Conservation (phyloP, 2,888 invertebrate species). For the Ormyrus labotus region DNA sequence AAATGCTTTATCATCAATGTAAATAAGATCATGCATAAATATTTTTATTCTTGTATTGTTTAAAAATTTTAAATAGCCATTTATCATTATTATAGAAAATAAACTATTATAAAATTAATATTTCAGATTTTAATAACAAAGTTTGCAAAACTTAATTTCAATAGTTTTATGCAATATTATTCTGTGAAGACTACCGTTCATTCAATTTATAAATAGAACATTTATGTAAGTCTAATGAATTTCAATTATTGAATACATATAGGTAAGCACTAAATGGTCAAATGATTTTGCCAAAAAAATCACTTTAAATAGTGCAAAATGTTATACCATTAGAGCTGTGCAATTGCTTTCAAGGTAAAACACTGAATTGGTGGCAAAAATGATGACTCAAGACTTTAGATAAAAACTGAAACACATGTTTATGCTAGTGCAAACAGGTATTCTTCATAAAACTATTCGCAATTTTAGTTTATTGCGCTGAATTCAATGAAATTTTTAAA, state of each 20-base stretch:
- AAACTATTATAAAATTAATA: neutral
- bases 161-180: too few species aligned
- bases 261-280: slow-evolving; percentile 5
- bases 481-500: neutral
- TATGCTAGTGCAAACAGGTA: slow-evolving; percentile 29
- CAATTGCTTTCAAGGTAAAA: slow-evolving; percentile 46
- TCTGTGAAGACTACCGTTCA: neutral
- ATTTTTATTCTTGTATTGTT: neutral
- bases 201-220: slow-evolving; percentile 30
- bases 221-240: slow-evolving; percentile 10
- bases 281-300: slow-evolving; percentile 5
- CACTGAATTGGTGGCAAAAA: slow-evolving; percentile 5
- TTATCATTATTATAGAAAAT: slow-evolving; percentile 2
- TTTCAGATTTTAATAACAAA: too few species aligned
- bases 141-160: too few species aligned
- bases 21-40: neutral
- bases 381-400: slow-evolving; percentile 48
- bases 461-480: neutral
- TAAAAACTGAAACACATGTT: slow-evolving; percentile 38
- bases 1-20: slow-evolving; percentile 21
- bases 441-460: neutral
- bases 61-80: neutral
- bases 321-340: slow-evolving; percentile 15
- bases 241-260: slow-evolving; percentile 10
- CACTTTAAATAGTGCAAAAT: slow-evolving; percentile 22